Evolutionary conservation across 2,113 vertebrate genomes (phyloP).

Genomic region (Podilymbus podiceps): DNA sequence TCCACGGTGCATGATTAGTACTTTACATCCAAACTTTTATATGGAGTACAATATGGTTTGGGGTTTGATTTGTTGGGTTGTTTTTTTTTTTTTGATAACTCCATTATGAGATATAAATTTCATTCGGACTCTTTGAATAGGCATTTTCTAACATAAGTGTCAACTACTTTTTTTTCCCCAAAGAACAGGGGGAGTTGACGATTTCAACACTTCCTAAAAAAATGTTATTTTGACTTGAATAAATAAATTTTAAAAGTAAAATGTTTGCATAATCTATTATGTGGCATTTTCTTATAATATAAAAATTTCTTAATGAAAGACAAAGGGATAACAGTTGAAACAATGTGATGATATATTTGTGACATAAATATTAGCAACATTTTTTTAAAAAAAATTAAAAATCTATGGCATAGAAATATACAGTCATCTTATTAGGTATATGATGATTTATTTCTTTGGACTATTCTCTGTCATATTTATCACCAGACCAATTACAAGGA

Average conservation of each 20-base stretch:
- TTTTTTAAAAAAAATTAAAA: no score
- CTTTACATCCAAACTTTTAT: neutral
- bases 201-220: neutral
- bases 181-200: neutral
- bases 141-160: neutral
- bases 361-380: neutral
- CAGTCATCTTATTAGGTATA: rapidly evolving
- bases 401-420: neutral
- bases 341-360: neutral
- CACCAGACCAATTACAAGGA: neutral
- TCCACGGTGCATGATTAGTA: neutral
- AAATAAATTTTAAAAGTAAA: neutral
- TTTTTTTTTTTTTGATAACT: neutral
- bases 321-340: neutral
- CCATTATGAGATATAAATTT: neutral
- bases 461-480: neutral
- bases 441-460: neutral
- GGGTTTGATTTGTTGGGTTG: no score
- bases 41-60: neutral
- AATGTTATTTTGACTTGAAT: neutral
- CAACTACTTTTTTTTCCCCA: rapidly evolving
- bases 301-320: neutral
- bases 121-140: neutral
- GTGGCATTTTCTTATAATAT: neutral
- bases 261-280: rapidly evolving